Evolutionary conservation across 2,888 invertebrate genomes (phyloP).

Genomic region (Melanostoma scalare): DNA sequence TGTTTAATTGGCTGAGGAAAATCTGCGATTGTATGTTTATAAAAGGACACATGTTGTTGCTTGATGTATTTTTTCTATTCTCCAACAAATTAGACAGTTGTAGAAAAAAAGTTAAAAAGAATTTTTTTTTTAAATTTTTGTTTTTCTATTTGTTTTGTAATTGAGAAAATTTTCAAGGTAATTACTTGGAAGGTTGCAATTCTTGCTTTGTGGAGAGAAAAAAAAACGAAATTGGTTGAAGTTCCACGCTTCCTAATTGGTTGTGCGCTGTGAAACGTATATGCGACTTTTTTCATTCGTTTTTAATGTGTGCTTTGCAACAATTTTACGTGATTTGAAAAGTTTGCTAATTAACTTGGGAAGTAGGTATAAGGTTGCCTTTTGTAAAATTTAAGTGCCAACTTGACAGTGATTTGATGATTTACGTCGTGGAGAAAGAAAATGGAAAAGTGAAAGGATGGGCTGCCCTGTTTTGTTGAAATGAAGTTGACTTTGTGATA

Average conservation of each 20-base stretch:
- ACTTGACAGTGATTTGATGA: too few relatives aligned
- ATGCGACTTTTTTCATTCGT: constrained; percentile 24
- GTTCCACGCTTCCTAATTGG: constrained; percentile 57
- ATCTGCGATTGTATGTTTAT: constrained; percentile 42
- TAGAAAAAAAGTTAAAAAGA: background rate
- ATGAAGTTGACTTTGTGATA: too few relatives aligned
- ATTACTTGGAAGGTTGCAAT: constrained; percentile 65
- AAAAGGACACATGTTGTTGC: constrained; percentile 43
- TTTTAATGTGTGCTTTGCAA: constrained; percentile 53
- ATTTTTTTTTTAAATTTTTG: constrained; percentile 15
- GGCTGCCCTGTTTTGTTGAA: too few relatives aligned
- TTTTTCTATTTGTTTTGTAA: constrained; percentile 56
- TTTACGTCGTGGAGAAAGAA: too few relatives aligned
- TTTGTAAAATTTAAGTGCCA: background rate
- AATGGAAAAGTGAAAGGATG: too few relatives aligned
- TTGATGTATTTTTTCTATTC: background rate
- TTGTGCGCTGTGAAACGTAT: constrained; percentile 36
- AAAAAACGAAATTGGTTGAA: background rate
- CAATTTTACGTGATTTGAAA: constrained; percentile 64
- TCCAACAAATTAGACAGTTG: constrained; percentile 8
- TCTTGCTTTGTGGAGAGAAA: constrained; percentile 1
- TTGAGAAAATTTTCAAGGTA: constrained; percentile 72
- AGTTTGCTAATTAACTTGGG: constrained; percentile 61
- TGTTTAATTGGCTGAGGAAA: constrained; percentile 70
- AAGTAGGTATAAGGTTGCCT: constrained; percentile 41